Evolutionary conservation across 2,888 invertebrate genomes (phyloP), one percentile per base, ranked within the genome.

Genomic region (Dryomyza anilis): DNA sequence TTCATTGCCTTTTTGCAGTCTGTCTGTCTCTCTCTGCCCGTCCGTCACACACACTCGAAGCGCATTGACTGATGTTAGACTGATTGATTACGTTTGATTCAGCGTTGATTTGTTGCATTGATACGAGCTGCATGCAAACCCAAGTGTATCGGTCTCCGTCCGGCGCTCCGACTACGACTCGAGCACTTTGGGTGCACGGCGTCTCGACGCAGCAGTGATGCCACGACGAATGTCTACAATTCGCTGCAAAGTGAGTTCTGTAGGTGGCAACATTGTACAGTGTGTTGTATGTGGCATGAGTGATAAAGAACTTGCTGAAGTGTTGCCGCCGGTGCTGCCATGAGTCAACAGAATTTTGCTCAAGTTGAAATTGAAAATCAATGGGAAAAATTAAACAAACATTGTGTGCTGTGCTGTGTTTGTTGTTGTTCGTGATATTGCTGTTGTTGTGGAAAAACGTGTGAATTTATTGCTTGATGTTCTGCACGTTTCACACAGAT

Each of bases 1-100:
- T 39, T 59, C 62, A 21, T 29, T 30, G 0, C 19, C 23, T 53
- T 58, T 48, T 36, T 27, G 48, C 16, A 64, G 19, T 61, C n/a
- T 55, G 3, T 27, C 61, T 53, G 60, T 12, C 33, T 43, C 33
- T 55, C 39, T 12, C 5, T 53, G 52, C 14, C 23, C 50, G 53
- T 21, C 56, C 59, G 48, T 27, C 33, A 46, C 36, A 48, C 33
- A 12, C 45, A 55, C n/a, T 58, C 23, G 56, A 64, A 61, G 53
- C 63, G n/a, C n/a, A 64, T 46, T 57, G 36, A 65, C 64, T 45
- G 66, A 52, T 70, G 68, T 64, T 64, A 63, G 66, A 70, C 65
- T 70, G 72, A 72, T 70, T 71, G 70, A 71, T 72, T 70, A 69
- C 69, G 69, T 67, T 70, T 63, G 66, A 71, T 70, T 71, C 69